phyloP scores from a whole-genome alignment of 2,797 vertebrate genomes.

The Prunella strophiata region DNA sequence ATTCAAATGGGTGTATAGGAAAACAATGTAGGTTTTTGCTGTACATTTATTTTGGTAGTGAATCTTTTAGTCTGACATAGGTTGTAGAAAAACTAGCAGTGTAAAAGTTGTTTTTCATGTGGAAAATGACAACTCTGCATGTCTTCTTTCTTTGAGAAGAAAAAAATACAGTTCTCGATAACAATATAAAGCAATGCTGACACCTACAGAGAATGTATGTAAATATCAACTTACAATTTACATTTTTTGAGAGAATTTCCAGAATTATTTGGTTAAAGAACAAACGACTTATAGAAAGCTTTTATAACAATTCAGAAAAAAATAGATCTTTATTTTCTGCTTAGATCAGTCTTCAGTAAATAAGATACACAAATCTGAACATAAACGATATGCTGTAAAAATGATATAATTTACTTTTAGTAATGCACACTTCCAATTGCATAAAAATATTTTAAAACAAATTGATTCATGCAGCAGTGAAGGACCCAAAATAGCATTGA shows the following conservation, averaged over 20 bases:
- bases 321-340: neutral
- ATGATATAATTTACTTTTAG: neutral
- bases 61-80: neutral
- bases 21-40: neutral
- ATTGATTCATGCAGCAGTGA: neutral
- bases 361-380: neutral
- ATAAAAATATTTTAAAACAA: neutral
- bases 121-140: neutral
- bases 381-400: neutral
- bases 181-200: conserved; percentile 75
- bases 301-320: neutral
- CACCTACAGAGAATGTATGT: conserved; percentile 74
- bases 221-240: conserved; percentile 64
- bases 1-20: neutral
- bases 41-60: neutral
- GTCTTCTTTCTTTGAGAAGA: conserved; percentile 41
- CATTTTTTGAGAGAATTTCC: neutral
- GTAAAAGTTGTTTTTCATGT: conserved; percentile 24
- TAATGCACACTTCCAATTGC: neutral
- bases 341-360: neutral
- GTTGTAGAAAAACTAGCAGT: neutral
- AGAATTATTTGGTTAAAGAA: neutral
- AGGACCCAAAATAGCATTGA: neutral
- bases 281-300: neutral
- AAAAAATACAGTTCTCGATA: conserved; percentile 41